Conservation (phyloP, 2,113 vertebrate genomes). For the Monopterus albus region DNA sequence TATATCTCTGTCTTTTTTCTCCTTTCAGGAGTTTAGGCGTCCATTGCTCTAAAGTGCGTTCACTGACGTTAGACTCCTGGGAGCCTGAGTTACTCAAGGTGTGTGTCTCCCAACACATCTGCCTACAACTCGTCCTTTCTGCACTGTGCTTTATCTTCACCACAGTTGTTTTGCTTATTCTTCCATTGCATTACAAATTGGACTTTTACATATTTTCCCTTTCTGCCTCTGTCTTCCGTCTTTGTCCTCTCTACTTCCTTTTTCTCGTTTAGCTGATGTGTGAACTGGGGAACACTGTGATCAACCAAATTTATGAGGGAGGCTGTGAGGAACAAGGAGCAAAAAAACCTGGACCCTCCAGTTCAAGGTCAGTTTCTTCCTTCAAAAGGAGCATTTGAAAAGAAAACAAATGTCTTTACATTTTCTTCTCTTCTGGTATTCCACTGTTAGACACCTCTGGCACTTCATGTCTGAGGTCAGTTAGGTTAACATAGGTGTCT, state of each 20-base stretch:
- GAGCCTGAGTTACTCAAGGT: slow-evolving; percentile 98
- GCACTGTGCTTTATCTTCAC: background rate
- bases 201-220: background rate
- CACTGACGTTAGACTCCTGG: slow-evolving; percentile 96
- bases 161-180: background rate
- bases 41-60: slow-evolving; percentile 97
- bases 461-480: background rate
- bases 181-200: background rate
- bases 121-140: background rate
- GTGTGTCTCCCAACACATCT: slow-evolving; percentile 15
- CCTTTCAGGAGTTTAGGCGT: slow-evolving; percentile 93
- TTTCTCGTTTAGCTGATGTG: slow-evolving; percentile 90
- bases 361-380: slow-evolving; percentile 70
- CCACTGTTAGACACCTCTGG: background rate
- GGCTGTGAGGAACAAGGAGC: slow-evolving; percentile 85
- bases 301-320: slow-evolving; percentile 97
- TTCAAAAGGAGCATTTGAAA: slow-evolving; percentile 27
- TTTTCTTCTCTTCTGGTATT: no score
- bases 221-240: slow-evolving; percentile 1
- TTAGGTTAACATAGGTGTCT: background rate
- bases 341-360: slow-evolving; percentile 87
- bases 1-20: background rate
- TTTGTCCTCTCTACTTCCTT: slow-evolving; percentile 1
- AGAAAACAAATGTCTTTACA: no score
- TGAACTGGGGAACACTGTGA: slow-evolving; percentile 94